Evolutionary conservation across 2,797 vertebrate genomes (phyloP).

Genomic region (Diplodus sargus): DNA sequence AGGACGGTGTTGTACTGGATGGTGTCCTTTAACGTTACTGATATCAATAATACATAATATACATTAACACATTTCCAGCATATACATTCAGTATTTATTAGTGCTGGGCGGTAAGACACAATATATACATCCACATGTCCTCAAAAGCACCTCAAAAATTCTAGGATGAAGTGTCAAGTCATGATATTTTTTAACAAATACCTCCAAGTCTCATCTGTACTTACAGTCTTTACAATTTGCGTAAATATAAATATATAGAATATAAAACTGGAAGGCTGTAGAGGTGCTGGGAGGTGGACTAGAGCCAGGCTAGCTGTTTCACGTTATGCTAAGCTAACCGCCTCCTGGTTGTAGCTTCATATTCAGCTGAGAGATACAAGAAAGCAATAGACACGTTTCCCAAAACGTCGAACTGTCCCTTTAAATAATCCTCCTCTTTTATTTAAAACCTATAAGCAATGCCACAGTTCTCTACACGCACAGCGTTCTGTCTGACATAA

Average conservation of each 20-base stretch:
- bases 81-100: too few species aligned
- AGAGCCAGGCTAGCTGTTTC: too few species aligned
- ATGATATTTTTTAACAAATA: too few species aligned
- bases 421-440: conserved; percentile 3
- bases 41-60: neutral
- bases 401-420: neutral
- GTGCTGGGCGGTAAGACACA: too few species aligned
- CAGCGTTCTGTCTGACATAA: neutral
- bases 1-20: neutral
- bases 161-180: too few species aligned
- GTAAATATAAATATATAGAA: too few species aligned
- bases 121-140: too few species aligned
- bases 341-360: neutral
- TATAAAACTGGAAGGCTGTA: too few species aligned
- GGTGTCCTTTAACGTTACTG: neutral
- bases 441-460: conserved; percentile 7
- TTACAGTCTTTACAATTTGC: too few species aligned
- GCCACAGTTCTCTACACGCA: neutral
- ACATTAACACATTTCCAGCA: neutral
- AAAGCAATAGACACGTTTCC: neutral
- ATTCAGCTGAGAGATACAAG: neutral
- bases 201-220: too few species aligned
- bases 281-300: too few species aligned
- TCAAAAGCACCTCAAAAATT: too few species aligned
- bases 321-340: neutral